phyloP scores from a whole-genome alignment of 2,888 invertebrate genomes.

The Drosophila prostipennis region DNA sequence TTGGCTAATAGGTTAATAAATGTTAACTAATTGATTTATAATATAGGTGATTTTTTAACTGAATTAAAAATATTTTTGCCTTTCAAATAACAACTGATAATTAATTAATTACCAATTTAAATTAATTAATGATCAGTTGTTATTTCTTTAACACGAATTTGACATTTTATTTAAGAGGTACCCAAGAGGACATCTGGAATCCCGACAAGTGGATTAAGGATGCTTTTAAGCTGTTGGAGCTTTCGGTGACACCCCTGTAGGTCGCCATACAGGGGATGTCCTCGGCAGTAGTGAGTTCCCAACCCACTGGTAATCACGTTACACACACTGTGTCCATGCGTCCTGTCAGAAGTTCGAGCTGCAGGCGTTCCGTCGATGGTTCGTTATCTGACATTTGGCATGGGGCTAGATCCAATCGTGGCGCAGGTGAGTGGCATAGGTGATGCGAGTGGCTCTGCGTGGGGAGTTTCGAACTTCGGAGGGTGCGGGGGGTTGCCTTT shows the following conservation, averaged over 20 bases:
- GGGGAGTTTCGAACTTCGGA: neutral
- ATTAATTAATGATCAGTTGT: no score
- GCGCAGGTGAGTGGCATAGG: conserved; percentile 56
- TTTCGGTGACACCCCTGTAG: neutral
- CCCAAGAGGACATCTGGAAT: neutral
- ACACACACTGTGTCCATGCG: conserved; percentile 34
- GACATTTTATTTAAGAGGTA: neutral
- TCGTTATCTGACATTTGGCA: conserved; percentile 68
- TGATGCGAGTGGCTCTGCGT: conserved; percentile 43
- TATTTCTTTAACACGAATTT: neutral
- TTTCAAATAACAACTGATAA: no score
- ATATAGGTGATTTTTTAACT: no score
- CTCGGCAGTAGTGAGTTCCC: conserved; percentile 28
- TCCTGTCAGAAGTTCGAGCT: conserved; percentile 47
- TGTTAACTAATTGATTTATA: no score
- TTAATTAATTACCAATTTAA: no score
- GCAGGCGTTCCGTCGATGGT: conserved; percentile 56
- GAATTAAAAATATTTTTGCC: no score
- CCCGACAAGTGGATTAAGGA: neutral
- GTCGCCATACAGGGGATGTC: neutral
- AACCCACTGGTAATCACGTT: conserved; percentile 29
- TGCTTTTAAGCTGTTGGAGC: neutral
- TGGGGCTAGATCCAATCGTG: conserved; percentile 67
- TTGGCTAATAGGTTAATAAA: no score
- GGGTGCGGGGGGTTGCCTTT: conserved; percentile 21